These are phyloP conservation scores for Thermophis baileyi DNA, from an alignment of 2,113 vertebrate species.

Conservation along the genomic window DNA sequence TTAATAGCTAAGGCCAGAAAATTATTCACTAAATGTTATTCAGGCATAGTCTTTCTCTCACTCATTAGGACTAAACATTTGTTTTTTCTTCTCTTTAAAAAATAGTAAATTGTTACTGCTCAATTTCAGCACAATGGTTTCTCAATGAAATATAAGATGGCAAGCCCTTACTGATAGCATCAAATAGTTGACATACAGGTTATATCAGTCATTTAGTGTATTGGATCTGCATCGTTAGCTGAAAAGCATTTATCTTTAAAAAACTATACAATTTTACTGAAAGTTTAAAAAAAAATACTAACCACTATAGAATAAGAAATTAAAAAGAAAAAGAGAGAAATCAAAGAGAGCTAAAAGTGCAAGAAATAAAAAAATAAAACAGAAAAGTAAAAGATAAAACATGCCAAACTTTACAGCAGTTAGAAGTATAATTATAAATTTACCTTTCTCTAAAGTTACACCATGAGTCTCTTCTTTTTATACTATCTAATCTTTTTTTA, in stretches of 20 bases:
- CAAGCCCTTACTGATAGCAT: not conserved
- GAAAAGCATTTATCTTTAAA: not conserved
- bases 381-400: not conserved
- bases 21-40: not conserved
- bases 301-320: not conserved
- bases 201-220: not conserved
- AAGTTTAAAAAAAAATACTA: not conserved
- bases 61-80: not conserved
- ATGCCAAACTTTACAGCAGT: not conserved
- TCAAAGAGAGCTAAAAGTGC: not conserved
- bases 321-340: not conserved
- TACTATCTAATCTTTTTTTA: not conserved
- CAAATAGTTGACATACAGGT: not conserved
- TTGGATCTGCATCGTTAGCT: not conserved
- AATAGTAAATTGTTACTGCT: not conserved
- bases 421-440: not conserved
- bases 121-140: not conserved
- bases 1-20: not conserved
- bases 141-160: not conserved
- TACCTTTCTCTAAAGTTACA: not conserved
- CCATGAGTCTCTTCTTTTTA: not conserved
- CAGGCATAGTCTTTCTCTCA: not conserved
- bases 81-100: not conserved
- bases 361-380: not conserved
- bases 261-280: not conserved